phyloP scores from a whole-genome alignment of 2,888 invertebrate species.

The Scaptomyza flava region DNA sequence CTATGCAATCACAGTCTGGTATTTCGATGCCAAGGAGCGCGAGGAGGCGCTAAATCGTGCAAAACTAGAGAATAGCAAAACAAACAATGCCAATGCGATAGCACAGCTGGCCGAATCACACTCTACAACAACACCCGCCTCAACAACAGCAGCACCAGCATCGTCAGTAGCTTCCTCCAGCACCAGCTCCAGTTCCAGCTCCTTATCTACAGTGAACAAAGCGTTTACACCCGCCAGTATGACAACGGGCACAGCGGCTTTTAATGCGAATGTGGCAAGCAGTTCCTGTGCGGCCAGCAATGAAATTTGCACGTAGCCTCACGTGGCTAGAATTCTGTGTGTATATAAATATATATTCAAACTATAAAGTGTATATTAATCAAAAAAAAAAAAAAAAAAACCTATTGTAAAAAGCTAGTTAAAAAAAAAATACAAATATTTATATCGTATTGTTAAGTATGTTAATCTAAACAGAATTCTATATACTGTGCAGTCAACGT shows the following conservation, averaged over 20 bases:
- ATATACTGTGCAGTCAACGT: constrained; percentile 20
- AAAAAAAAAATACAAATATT: constrained; percentile 48
- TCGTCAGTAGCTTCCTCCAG: constrained; percentile 10
- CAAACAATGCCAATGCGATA: constrained; percentile 55
- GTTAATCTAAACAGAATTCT: constrained; percentile 26
- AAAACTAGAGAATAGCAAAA: constrained; percentile 56
- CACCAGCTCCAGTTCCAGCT: constrained; percentile 13
- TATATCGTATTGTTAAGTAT: constrained; percentile 48
- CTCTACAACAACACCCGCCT: constrained; percentile 55
- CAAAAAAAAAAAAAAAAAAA: constrained; percentile 21
- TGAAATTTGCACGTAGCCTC: constrained; percentile 82
- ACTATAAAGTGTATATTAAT: constrained; percentile 50
- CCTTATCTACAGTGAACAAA: constrained; percentile 20
- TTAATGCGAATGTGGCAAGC: constrained; percentile 67
- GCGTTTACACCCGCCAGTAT: constrained; percentile 57
- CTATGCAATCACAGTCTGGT: constrained; percentile 97
- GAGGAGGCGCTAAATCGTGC: constrained; percentile 87
- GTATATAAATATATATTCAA: constrained; percentile 35
- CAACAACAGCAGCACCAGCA: constrained; percentile 27
- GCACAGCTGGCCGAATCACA: constrained; percentile 55
- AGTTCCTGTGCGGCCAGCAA: constrained; percentile 67
- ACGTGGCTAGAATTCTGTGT: constrained; percentile 15
- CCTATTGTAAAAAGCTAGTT: constrained; percentile 68
- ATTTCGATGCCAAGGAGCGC: constrained; percentile 93
- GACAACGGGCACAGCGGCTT: constrained; percentile 54